Evolutionary conservation across 2,888 invertebrate genomes (phyloP), one percentile per base, ranked within the genome.

Genomic region (Cistogaster globosa): DNA sequence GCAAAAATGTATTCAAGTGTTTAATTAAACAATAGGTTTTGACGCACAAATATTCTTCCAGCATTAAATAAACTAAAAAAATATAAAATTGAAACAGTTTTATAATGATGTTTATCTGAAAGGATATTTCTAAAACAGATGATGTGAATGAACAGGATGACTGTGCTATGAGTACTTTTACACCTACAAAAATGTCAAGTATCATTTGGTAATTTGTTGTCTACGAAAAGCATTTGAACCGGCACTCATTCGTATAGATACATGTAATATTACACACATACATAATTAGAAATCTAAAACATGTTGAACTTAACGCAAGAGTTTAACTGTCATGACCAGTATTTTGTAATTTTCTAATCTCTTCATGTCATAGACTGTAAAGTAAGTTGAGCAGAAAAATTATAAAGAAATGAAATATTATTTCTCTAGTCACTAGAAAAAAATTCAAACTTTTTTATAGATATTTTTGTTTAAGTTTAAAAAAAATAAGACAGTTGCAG

Each of bases 181-280:
- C 79, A 79, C 71, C 83, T 76, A 84, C 75, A n/a, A 65, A 71
- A 75, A 75, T 79, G 51, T 79, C 75, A 79, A 83, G 74, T 77
- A 68, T 72, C 77, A 77, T 78, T 77, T 32, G n/a, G n/a, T n/a
- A n/a, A n/a, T n/a, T n/a, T n/a, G n/a, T n/a, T n/a, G 53, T 72
- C 45, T 45, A 14, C 45, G 9, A 45, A 14, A 11, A 48, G 16
- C 45, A 48, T 48, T 42, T 0, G 7, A 12, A 4, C 42, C 12
- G 12, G 12, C 42, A 42, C 1, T 12, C 42, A 42, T 12, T 42
- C 12, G 11, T 12, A 42, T 9, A 38, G 12, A 42, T 1, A 42
- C 42, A 42, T 12, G 16, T 22, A 22, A 14, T 26, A 5, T 2
- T 26, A 26, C 38, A 26, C 32, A 48, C n/a, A 63, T 14, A 26